Evolutionary conservation across 2,888 invertebrate species (phyloP), one percentile per base, ranked within the genome.

Genomic region (Drosophila falleni): DNA sequence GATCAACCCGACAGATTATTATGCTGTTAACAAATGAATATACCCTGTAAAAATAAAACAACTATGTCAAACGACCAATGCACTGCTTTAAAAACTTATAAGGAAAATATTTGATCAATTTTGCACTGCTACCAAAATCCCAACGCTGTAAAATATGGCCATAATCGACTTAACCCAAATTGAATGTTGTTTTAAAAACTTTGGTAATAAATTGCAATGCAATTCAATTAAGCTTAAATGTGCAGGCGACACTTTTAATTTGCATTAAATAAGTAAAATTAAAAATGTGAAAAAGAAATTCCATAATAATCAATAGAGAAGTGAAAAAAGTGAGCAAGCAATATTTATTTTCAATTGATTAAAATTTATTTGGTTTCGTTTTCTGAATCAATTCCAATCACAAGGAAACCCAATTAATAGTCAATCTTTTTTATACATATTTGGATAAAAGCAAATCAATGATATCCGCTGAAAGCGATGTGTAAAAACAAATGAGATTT

Each of bases 401-500:
- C 19, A 13, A 35, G 33, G 19, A 9, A 35, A 41, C 42, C 16
- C 19, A 70, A 67, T 71, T 53, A 51, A 59, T 37, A 41, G 29
- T 55, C 9, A 23, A 55, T 41, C 9, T 31, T 31, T 55, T 55
- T 33, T 19, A 33, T 46, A 53, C 60, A 63, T 55, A 70, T 65
- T 80, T 58, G 41, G 42, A 50, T 56, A 46, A 39, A 53, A 73
- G 31, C 53, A 53, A 70, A 74, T 71, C 61, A 74, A 29, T 15
- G 35, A 77, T 59, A 71, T 80, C 65, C 81, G 81, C 47, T 19
- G 4, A 16, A 41, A 41, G 4, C 41, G 10, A 41, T 16, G 41
- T 78, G 74, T 63, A 74, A 66, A 64, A 62, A 47, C 58, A 71
- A 84, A 75, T 75, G 47, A 65, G 69, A 39, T 67, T 54, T 51